A percentile compares a stretch with the other conserved stretches of the same genome.
phyloP scores from a whole-genome alignment of 2,888 invertebrate genomes.

The Napeogenes inachia region DNA sequence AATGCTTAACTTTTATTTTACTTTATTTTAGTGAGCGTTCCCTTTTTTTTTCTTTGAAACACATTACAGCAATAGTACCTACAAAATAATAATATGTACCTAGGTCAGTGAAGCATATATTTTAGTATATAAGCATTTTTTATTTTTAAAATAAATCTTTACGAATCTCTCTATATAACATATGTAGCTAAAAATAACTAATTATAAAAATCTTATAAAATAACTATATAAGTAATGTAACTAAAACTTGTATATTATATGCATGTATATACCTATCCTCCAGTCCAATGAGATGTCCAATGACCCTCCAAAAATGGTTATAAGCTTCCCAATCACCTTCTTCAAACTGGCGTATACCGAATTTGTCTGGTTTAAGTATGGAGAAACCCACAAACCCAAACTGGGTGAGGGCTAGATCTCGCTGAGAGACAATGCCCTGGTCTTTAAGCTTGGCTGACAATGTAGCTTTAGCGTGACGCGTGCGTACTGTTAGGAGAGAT shows the following conservation, averaged over 20 bases:
- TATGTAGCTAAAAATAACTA: no score
- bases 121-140: no score
- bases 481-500: constrained; percentile 81
- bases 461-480: constrained; percentile 81
- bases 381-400: constrained; percentile 91
- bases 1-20: no score
- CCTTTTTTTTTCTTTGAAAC: no score
- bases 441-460: constrained; percentile 63
- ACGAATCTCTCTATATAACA: no score
- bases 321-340: constrained; percentile 84
- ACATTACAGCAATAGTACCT: no score
- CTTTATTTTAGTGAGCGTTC: no score
- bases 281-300: constrained; percentile 89
- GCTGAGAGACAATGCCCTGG: constrained; percentile 82
- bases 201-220: no score
- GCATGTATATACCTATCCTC: constrained; percentile 79
- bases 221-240: no score
- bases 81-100: no score
- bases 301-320: constrained; percentile 89
- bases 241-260: background rate
- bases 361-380: constrained; percentile 78
- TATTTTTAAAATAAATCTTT: no score
- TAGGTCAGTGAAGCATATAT: no score
- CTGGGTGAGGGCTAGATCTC: constrained; percentile 90
- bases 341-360: constrained; percentile 80